Conservation (phyloP, 2,888 invertebrate genomes). For the Phrixothrix hirtus region DNA sequence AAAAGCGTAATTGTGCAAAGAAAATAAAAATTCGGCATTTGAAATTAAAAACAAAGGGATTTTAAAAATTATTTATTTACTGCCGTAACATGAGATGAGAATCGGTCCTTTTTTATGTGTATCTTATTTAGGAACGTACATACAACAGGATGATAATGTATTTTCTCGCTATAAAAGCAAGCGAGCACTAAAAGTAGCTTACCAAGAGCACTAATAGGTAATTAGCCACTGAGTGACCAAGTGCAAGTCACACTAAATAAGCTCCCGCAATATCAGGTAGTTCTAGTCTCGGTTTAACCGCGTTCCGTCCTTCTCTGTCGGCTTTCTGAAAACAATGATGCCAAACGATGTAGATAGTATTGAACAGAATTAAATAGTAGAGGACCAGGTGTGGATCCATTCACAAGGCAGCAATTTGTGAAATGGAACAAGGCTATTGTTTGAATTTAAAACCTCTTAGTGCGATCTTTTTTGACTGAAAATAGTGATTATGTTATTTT, state of each 20-base stretch:
- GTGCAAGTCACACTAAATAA: constrained; percentile 43
- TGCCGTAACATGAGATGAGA: too few species aligned
- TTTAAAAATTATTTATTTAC: too few species aligned
- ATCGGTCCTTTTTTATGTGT: too few species aligned
- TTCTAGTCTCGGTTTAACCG: constrained; percentile 13
- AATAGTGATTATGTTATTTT: constrained; percentile 49
- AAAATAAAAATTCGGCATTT: too few species aligned
- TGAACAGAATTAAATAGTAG: constrained; percentile 20
- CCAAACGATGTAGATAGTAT: constrained; percentile 16
- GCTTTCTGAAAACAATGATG: constrained; percentile 12
- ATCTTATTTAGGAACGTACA: constrained; percentile 1
- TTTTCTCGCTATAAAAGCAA: constrained; percentile 28
- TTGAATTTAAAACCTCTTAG: constrained; percentile 49
- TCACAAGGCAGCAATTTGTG: constrained; percentile 46
- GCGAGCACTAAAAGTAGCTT: constrained; percentile 30
- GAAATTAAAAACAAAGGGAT: too few species aligned
- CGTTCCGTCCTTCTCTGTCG: constrained; percentile 14
- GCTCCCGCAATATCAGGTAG: constrained; percentile 25
- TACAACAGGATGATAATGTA: constrained; percentile 24
- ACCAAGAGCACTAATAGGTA: constrained; percentile 36
- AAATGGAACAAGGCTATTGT: constrained; percentile 52
- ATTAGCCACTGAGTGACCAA: constrained; percentile 40
- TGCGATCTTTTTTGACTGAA: constrained; percentile 41
- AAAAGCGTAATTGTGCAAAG: too few species aligned
- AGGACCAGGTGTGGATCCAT: constrained; percentile 44